Conservation (phyloP, 1,140 invertebrate species). For the Drosophila sechellia region DNA sequence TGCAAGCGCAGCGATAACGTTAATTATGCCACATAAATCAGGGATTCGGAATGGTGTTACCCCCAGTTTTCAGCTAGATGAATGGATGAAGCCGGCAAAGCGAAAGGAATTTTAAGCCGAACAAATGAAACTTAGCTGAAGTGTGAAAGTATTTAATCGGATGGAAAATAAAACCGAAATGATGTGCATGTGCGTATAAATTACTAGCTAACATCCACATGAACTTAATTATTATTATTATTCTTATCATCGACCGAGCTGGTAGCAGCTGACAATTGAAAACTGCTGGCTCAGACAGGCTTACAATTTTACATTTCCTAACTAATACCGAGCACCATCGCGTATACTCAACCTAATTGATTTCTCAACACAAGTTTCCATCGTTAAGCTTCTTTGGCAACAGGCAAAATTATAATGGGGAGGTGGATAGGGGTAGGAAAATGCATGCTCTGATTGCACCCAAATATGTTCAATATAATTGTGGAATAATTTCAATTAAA, state of each 20-base stretch:
- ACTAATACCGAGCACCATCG: neutral
- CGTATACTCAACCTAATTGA: constrained; percentile 45
- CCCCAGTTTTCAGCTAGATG: neutral
- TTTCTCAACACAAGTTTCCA: constrained; percentile 31
- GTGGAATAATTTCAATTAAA: constrained; percentile 77
- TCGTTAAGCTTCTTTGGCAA: constrained; percentile 25
- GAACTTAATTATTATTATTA: constrained; percentile 1
- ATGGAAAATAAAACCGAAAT: constrained; percentile 1
- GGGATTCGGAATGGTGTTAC: neutral
- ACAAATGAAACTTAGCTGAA: constrained; percentile 1
- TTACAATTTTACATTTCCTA: neutral
- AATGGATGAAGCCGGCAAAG: neutral
- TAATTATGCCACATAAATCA: constrained; percentile 74
- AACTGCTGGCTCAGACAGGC: neutral
- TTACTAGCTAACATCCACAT: neutral
- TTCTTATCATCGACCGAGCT: neutral
- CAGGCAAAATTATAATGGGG: constrained; percentile 4
- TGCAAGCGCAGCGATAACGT: constrained; percentile 54
- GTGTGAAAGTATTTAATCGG: constrained; percentile 16
- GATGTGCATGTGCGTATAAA: neutral
- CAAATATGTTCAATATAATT: constrained; percentile 56
- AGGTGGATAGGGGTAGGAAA: neutral
- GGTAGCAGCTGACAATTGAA: constrained; percentile 7
- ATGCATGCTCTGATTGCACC: constrained; percentile 23
- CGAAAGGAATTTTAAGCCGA: constrained; percentile 6